A percentile compares a stretch with the other conserved stretches of the same genome.
Evolutionary conservation across 1,140 invertebrate genomes (phyloP).

Genomic region (Papilio helenus): DNA sequence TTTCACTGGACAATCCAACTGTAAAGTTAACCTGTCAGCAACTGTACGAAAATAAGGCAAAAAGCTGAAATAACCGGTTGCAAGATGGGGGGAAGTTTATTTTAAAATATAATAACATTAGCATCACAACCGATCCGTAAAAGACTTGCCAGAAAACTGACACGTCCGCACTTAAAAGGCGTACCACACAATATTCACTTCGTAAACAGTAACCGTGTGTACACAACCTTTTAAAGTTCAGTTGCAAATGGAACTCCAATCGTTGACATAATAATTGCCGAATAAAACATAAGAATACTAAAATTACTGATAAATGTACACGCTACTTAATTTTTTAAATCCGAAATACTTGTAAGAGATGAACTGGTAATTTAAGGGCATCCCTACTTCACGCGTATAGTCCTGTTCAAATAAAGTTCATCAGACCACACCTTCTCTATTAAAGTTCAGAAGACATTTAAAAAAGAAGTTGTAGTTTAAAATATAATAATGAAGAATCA

Average conservation of each 20-base stretch:
- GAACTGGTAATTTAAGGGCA: too few relatives aligned
- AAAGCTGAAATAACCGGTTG: neutral
- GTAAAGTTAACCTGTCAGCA: neutral
- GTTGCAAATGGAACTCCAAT: neutral
- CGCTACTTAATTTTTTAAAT: too few relatives aligned
- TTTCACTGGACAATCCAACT: slow-evolving; percentile 29
- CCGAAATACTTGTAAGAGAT: too few relatives aligned
- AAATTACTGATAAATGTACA: neutral
- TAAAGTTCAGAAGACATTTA: too few relatives aligned
- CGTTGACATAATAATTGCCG: neutral
- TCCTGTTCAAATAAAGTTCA: too few relatives aligned
- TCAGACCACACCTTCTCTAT: too few relatives aligned
- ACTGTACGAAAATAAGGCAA: slow-evolving; percentile 35
- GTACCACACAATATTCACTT: slow-evolving; percentile 33
- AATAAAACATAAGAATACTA: neutral
- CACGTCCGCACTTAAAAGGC: slow-evolving; percentile 33
- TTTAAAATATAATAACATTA: slow-evolving; percentile 25
- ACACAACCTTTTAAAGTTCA: slow-evolving; percentile 20
- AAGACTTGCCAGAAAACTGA: slow-evolving; percentile 39
- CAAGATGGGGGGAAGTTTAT: slow-evolving; percentile 1
- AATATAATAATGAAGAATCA: neutral
- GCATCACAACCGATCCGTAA: slow-evolving; percentile 38
- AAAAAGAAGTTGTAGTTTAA: too few relatives aligned
- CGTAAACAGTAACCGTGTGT: slow-evolving; percentile 35
- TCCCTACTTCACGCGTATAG: too few relatives aligned